Conservation (phyloP, 2,888 invertebrate species). For the Coecobrya sp. region DNA sequence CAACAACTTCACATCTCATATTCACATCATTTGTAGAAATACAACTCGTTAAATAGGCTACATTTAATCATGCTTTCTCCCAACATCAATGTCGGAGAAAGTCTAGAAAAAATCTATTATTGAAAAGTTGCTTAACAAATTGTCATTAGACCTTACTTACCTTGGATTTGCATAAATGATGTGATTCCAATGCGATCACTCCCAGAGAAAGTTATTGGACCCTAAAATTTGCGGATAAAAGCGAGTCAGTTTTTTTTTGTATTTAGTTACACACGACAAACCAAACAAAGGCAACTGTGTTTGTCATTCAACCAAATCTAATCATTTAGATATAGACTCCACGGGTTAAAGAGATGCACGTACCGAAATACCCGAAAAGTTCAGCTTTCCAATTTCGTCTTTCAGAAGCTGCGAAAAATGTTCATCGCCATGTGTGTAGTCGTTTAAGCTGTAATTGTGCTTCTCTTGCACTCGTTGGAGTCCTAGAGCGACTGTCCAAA, state of each 20-base stretch:
- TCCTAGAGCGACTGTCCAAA: conserved; percentile 96
- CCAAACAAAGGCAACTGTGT: neutral
- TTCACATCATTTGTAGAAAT: too few relatives aligned
- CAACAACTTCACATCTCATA: too few relatives aligned
- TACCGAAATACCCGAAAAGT: conserved; percentile 96
- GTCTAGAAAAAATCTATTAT: too few relatives aligned
- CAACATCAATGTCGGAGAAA: too few relatives aligned
- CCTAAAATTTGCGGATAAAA: conserved; percentile 89
- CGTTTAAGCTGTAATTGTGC: conserved; percentile 88
- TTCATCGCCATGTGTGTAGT: conserved; percentile 92
- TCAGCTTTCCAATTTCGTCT: conserved; percentile 91
- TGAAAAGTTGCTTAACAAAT: neutral
- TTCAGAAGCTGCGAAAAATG: conserved; percentile 93
- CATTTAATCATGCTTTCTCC: too few relatives aligned
- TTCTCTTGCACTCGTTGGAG: conserved; percentile 89
- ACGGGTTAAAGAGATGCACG: conserved; percentile 86
- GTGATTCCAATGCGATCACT: conserved; percentile 96
- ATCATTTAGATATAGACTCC: neutral
- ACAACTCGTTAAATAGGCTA: too few relatives aligned
- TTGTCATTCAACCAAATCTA: neutral
- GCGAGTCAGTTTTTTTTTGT: conserved; percentile 84
- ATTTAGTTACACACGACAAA: neutral
- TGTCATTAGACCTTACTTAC: conserved; percentile 87
- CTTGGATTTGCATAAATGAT: conserved; percentile 96
- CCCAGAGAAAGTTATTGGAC: conserved; percentile 96